Evolutionary conservation across 2,888 invertebrate species (phyloP).

Genomic region (Cremastinae sp.): DNA sequence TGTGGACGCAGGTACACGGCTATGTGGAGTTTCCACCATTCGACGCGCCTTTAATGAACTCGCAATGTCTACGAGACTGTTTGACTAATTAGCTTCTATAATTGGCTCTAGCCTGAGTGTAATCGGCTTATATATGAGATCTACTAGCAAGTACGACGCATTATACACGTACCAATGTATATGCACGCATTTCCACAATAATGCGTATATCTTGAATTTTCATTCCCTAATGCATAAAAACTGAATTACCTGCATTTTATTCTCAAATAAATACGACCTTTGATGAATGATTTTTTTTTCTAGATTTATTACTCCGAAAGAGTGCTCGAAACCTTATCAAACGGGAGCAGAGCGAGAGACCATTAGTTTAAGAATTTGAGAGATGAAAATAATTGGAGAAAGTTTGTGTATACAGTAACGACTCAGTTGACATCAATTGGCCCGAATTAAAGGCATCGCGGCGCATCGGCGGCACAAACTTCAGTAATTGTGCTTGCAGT

Average conservation of each 20-base stretch:
- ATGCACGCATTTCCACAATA: constrained; percentile 45
- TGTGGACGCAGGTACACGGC: not conserved
- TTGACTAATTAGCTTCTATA: constrained; percentile 52
- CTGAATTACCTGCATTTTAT: not conserved
- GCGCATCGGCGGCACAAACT: constrained; percentile 18
- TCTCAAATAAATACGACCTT: not conserved
- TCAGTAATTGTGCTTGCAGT: constrained; percentile 38
- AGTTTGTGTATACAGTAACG: constrained; percentile 32
- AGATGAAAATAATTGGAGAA: constrained; percentile 26
- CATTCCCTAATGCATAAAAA: too few species aligned
- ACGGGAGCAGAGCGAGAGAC: too few species aligned
- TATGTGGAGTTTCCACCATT: not conserved
- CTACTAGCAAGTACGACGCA: constrained; percentile 23
- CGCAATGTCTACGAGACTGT: constrained; percentile 43
- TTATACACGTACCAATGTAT: constrained; percentile 18
- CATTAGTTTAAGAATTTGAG: not conserved
- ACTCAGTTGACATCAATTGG: constrained; percentile 50
- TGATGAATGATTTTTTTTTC: constrained; percentile 7
- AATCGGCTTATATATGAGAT: constrained; percentile 44
- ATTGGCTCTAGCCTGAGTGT: constrained; percentile 51
- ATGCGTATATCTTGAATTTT: constrained; percentile 32
- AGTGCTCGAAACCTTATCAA: too few species aligned
- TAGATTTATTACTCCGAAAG: too few species aligned
- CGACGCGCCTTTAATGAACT: constrained; percentile 48
- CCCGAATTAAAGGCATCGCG: constrained; percentile 47